Base-by-base conservation (phyloP, 2,888 invertebrate genomes). In the Oxystoma pomonae region DNA sequence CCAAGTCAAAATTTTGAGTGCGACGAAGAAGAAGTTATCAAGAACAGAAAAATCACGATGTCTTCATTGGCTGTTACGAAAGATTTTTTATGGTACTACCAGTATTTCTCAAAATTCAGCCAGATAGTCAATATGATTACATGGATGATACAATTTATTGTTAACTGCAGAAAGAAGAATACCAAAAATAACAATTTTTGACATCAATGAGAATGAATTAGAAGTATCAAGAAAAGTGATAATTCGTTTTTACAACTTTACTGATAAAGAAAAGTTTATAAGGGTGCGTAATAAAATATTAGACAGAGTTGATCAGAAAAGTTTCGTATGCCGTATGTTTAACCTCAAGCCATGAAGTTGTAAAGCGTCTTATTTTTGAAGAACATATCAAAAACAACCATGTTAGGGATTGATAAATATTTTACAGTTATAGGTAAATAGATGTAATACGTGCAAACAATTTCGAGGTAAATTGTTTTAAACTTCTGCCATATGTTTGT, bases 71-170 rank as follows among this genome's bases (percentile, higher is more conserved):
- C 5, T 53, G 53, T 17, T 3, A 17, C 53, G 3, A 49, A 61
- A 20, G 59, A 61, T 16, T 35, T 35, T 35, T 35, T 35, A 35
- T 65, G 65, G 62, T 56, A 62, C 20, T 50, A 53, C n/a, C 19
- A 61, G n/a, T 61, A 57, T 49, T 59, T 59, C 61, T 61, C 59
- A 49, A 57, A 64, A 22, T 63, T 53, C 35, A 20, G 20, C 3
- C 60, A 61, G 49, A 65, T 49, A 1, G 19, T 62, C 9, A 57
- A 59, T 1, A 62, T 65, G 65, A 1, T 16, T 7, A 60, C 55
- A 1, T 58, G 63, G 63, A 60, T 65, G 1, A 55, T 60, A 16
- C 35, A 60, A n/a, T 65, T 65, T 53, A 0, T 58, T 16, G 5
- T 63, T 52, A 65, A 63, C 57, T 16, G 16, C 16, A 60, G 57